Conservation (phyloP, 2,888 invertebrate species). For the Eretmocerus hayati region DNA sequence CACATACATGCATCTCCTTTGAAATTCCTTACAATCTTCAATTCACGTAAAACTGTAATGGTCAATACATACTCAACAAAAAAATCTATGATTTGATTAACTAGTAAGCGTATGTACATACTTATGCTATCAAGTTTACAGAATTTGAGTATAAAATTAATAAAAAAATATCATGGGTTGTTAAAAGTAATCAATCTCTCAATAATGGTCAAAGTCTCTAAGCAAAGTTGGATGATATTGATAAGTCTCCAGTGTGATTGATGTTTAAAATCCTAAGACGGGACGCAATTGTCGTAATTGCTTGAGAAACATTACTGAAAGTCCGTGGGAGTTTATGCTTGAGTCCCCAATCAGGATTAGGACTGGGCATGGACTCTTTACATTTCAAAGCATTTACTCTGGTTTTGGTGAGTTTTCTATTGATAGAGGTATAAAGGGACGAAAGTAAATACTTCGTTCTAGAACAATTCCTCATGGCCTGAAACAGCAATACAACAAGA, state of each 20-base stretch:
- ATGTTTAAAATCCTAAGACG: slow-evolving; percentile 16
- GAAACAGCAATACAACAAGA: neutral
- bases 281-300: slow-evolving; percentile 12
- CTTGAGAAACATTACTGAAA: slow-evolving; percentile 17
- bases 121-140: too few relatives aligned
- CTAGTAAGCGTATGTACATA: too few relatives aligned
- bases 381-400: slow-evolving; percentile 2
- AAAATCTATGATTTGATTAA: neutral
- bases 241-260: neutral
- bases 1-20: too few relatives aligned
- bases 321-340: slow-evolving; percentile 24
- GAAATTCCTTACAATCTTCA: too few relatives aligned
- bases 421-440: slow-evolving; percentile 15
- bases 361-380: slow-evolving; percentile 27
- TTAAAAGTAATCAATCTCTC: too few relatives aligned
- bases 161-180: too few relatives aligned
- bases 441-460: slow-evolving; percentile 15
- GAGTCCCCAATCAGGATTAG: slow-evolving; percentile 33
- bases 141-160: too few relatives aligned
- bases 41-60: too few relatives aligned
- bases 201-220: too few relatives aligned
- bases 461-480: slow-evolving; percentile 15
- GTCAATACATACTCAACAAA: neutral
- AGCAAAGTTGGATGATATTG: slow-evolving; percentile 14
- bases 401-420: slow-evolving; percentile 19